phyloP scores from a whole-genome alignment of 1,140 invertebrate genomes.

The Acromyrmex echinatior region DNA sequence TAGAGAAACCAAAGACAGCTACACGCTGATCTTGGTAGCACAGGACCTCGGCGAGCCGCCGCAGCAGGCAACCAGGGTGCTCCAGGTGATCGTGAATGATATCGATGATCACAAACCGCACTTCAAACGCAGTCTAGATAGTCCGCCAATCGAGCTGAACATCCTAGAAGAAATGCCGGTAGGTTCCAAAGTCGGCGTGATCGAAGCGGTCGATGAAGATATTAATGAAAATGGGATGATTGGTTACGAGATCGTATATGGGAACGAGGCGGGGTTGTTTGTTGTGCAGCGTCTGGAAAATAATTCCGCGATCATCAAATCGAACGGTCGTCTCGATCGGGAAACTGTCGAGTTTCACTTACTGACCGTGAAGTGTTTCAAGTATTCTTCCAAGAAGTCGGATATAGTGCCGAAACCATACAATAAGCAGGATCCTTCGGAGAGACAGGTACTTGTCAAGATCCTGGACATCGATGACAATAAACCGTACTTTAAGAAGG shows the following conservation, averaged over 20 bases:
- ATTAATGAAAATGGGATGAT: constrained; percentile 92
- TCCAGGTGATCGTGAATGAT: constrained; percentile 91
- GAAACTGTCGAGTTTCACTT: constrained; percentile 88
- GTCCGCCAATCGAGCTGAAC: constrained; percentile 88
- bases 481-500: constrained; percentile 89
- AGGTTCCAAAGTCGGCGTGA: constrained; percentile 89
- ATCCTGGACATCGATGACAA: constrained; percentile 93
- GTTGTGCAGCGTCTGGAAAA: constrained; percentile 89
- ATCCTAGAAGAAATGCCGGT: constrained; percentile 90
- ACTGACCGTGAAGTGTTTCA: constrained; percentile 91
- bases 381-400: constrained; percentile 85
- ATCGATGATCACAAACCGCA: constrained; percentile 93
- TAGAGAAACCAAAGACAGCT: constrained; percentile 90
- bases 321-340: constrained; percentile 89
- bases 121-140: constrained; percentile 90
- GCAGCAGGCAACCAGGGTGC: constrained; percentile 91
- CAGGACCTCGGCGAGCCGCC: constrained; percentile 92
- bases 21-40: constrained; percentile 92
- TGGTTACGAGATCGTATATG: constrained; percentile 91
- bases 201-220: constrained; percentile 92
- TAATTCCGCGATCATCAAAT: constrained; percentile 89
- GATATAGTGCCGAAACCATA: constrained; percentile 87
- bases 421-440: constrained; percentile 90
- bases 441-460: constrained; percentile 90
- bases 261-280: constrained; percentile 91